phyloP scores from a whole-genome alignment of 2,888 invertebrate species.

The Lutraria lutraria region DNA sequence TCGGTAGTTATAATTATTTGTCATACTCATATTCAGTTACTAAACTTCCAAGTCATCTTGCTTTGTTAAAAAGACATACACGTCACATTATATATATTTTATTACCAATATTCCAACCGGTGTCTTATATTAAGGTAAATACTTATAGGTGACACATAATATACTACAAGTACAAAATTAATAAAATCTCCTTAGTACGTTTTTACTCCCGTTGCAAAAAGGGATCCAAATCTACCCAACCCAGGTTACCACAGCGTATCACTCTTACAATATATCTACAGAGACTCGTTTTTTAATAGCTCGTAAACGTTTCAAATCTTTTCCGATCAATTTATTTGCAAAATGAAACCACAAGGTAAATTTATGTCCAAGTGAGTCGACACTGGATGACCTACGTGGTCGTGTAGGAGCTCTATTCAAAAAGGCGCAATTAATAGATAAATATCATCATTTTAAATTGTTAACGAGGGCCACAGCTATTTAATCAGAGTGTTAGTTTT shows the following conservation, averaged over 20 bases:
- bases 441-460: conserved; percentile 63
- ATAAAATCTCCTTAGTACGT: too few species aligned
- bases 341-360: conserved; percentile 25
- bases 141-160: not conserved
- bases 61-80: conserved; percentile 7
- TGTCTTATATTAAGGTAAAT: not conserved
- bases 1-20: not conserved
- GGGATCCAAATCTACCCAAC: not conserved
- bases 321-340: conserved; percentile 45
- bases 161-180: not conserved
- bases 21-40: conserved; percentile 13
- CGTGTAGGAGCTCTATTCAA: conserved; percentile 38
- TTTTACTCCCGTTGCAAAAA: not conserved
- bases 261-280: not conserved
- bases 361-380: conserved; percentile 39
- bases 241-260: not conserved
- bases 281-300: not conserved
- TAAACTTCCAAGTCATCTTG: not conserved
- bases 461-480: conserved; percentile 58
- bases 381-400: conserved; percentile 38
- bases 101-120: not conserved
- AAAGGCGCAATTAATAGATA: conserved; percentile 67
- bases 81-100: not conserved
- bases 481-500: conserved; percentile 55
- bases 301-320: conserved; percentile 25